Base-by-base conservation (phyloP, 2,113 vertebrate species). In the Nestor notabilis region DNA sequence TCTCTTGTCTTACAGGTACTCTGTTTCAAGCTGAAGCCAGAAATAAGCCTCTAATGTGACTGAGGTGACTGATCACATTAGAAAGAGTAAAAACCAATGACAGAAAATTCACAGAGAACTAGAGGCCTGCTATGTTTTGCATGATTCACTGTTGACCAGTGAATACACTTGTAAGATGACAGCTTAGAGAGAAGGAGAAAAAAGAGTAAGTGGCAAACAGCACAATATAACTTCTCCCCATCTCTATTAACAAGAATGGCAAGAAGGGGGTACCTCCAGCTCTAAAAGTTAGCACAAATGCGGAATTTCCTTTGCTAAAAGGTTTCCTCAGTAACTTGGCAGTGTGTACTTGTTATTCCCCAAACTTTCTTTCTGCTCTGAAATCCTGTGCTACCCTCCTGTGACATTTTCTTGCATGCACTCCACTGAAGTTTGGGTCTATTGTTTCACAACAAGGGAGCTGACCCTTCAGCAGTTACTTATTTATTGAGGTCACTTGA, bases 401-500 rank as follows among this genome's bases (percentile, higher is more conserved):
- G 95, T 94, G 89, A 96, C 94, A 95, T 96, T 97, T 95, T 91
- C 97, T 94, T 97, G 90, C 94, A 95, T 80, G 49, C 39, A 21
- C 86, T 96, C 81, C 80, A 78, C 92, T 97, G 97, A 97, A 95
- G 96, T 97, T 97, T 91, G 71, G 64, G 25, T 65, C 95, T 95
- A 96, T 98, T 98, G 88, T 98, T 97, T 96, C 96, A 87, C 92
- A 95, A 97, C 20, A 87, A 98, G 83, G 77, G 88, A 97, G 97
- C 91, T 96, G 97, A 97, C 97, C 95, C 96, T 97, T 97, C 82
- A 96, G 95, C 91, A 93, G 97, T 98, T 97, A 96, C 90, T 96
- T 95, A 94, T 94, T 97, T 98, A 97, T 94, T 94, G 95, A 77
- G 95, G 97, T 93, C 96, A 97, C 75, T 74, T 63, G 13, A 93